Percentiles rank a stretch among this genome's conserved stretches.
These are phyloP conservation scores for Hirtodrosophila cameraria DNA, from an alignment of 2,888 invertebrate genomes.

Conservation along the genomic window DNA sequence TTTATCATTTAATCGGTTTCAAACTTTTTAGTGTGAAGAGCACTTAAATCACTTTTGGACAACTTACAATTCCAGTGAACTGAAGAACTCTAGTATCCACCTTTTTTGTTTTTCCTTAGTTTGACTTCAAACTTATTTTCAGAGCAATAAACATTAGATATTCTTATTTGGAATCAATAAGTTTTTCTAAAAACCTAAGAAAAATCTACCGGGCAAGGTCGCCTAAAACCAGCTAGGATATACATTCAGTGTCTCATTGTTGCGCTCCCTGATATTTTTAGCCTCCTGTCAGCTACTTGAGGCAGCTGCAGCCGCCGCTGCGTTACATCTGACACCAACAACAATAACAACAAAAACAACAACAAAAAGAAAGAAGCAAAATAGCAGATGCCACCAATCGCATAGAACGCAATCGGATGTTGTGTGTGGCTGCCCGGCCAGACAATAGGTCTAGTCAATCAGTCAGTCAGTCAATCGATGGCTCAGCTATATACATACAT, in stretches of 20 bases:
- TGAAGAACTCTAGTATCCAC: too few species aligned
- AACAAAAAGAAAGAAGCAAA: conserved; percentile 10
- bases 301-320: conserved; percentile 44
- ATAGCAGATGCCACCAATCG: conserved; percentile 52
- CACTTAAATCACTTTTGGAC: too few species aligned
- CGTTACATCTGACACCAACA: conserved; percentile 31
- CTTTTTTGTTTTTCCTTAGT: too few species aligned
- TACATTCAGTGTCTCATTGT: conserved; percentile 25
- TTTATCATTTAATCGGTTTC: too few species aligned
- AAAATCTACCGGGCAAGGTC: too few species aligned
- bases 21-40: too few species aligned
- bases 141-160: too few species aligned
- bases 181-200: too few species aligned
- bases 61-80: too few species aligned
- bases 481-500: conserved; percentile 14
- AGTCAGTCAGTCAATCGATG: conserved; percentile 45
- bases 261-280: conserved; percentile 51
- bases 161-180: too few species aligned
- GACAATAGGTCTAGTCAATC: conserved; percentile 72
- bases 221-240: too few species aligned
- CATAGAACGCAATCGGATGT: conserved; percentile 42
- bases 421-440: conserved; percentile 44
- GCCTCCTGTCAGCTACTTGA: conserved; percentile 41
- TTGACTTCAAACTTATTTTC: too few species aligned
- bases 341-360: conserved; percentile 21